These are phyloP conservation scores for Troides aeacus DNA, from an alignment of 2,888 invertebrate genomes.

Conservation along the genomic window DNA sequence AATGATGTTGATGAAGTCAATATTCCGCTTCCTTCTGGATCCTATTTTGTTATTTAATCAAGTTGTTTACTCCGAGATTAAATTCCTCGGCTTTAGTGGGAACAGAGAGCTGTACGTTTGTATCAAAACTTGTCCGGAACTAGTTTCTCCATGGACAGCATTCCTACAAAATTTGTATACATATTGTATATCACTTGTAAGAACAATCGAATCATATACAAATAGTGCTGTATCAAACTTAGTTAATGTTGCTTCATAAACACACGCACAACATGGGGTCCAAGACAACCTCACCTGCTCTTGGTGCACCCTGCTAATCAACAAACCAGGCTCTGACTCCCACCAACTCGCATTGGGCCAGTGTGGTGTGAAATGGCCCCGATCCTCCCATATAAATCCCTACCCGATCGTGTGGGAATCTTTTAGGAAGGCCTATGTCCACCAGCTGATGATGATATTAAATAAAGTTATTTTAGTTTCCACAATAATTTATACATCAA, in stretches of 20 bases:
- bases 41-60: slow-evolving; percentile 22
- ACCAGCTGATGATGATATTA: no score
- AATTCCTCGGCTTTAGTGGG: slow-evolving; percentile 19
- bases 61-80: slow-evolving; percentile 27
- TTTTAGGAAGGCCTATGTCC: no score
- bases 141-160: slow-evolving; percentile 23
- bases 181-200: neutral
- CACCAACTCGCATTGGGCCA: no score
- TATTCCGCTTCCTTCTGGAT: neutral
- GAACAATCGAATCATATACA: neutral
- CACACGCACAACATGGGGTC: no score
- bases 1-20: neutral
- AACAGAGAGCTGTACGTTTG: slow-evolving; percentile 11
- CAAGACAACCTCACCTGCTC: no score
- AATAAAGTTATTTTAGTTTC: neutral
- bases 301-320: no score
- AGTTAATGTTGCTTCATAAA: neutral
- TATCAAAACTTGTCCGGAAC: slow-evolving; percentile 21
- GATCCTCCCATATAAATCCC: no score
- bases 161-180: slow-evolving; percentile 21
- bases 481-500: neutral
- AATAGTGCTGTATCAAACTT: neutral
- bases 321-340: no score
- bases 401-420: no score
- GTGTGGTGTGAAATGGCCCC: no score